phyloP scores from a whole-genome alignment of 2,113 vertebrate species.

The Bagarius yarrelli region DNA sequence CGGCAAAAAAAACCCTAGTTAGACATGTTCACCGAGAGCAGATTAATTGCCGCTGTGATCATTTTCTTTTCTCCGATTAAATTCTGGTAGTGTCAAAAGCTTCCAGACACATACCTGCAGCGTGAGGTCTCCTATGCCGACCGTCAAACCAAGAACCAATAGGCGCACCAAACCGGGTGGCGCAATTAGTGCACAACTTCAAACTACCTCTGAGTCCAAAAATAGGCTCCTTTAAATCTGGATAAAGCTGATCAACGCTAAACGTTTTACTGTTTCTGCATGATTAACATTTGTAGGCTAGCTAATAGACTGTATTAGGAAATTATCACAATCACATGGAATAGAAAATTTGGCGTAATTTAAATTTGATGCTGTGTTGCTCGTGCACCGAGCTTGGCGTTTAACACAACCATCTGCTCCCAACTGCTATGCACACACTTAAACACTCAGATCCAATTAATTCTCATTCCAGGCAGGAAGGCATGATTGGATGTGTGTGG shows the following conservation, averaged over 20 bases:
- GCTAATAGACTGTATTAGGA: constrained; percentile 32
- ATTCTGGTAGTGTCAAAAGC: no score
- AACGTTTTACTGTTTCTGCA: constrained; percentile 31
- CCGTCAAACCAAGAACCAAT: no score
- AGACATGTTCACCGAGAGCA: no score
- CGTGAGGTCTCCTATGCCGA: no score
- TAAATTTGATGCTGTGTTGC: constrained; percentile 39
- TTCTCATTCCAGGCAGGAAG: constrained; percentile 39
- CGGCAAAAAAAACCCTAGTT: neutral
- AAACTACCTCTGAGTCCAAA: neutral
- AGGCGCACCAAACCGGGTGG: no score
- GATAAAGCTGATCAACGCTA: constrained; percentile 24
- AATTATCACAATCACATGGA: constrained; percentile 19
- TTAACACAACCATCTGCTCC: constrained; percentile 41
- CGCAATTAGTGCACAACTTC: no score
- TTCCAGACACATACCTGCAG: no score
- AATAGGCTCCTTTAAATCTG: constrained; percentile 26
- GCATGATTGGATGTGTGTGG: constrained; percentile 28
- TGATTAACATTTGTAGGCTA: constrained; percentile 36
- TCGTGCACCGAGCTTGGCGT: constrained; percentile 32
- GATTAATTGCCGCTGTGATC: no score
- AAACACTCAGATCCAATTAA: constrained; percentile 34
- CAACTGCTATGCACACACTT: constrained; percentile 28
- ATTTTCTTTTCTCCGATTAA: no score
- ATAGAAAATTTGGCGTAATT: constrained; percentile 28